Base-by-base conservation (phyloP, 2,113 vertebrate species). In the Nothocercus julius region DNA sequence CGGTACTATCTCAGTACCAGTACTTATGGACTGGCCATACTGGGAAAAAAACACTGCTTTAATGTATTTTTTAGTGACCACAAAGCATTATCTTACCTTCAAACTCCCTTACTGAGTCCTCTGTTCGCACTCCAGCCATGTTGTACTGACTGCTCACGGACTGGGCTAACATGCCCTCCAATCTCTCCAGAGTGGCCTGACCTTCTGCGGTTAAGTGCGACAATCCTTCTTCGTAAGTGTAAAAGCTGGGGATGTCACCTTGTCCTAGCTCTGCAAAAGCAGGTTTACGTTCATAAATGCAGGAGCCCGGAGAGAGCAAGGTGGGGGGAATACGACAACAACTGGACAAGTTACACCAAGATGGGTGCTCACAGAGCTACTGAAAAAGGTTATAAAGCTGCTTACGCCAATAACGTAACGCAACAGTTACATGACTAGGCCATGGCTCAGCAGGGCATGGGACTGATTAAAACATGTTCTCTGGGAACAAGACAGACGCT, bases 111-210 rank as follows among this genome's bases (percentile, higher is more conserved):
- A 98, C 64, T 0, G 98, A 95, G 32, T 98, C 98, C 47, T 99
- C 99, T 4, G 99, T 99, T 34, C 99, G 97, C 51, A 99, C 99
- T 4, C 99, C 99, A 2, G 99, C 99, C 99, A 99, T 99, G 97
- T 99, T 98, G 97, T 98, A 99, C 94, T 99, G 99, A 62, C 98
- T 98, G 67, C 98, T 97, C 34, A 98, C 98, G 0, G 99, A 99
- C 89, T 99, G 97, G 74, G 99, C 98, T 68, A 99, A 90, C 99
- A 99, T 99, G 63, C 99, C 99, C 96, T 99, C 99, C 89, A 99
- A 96, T 78, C 99, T 96, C 97, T 99, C 98, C 98, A 99, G 87
- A 0, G 99, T 99, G 90, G 99, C 99, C 91, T 99, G 99, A 30
- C 99, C 99, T 96, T 99, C 99, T 12, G 98, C 95, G 0, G 99